Conservation (phyloP, 1,140 invertebrate species). For the Hypsibius dujardini region DNA sequence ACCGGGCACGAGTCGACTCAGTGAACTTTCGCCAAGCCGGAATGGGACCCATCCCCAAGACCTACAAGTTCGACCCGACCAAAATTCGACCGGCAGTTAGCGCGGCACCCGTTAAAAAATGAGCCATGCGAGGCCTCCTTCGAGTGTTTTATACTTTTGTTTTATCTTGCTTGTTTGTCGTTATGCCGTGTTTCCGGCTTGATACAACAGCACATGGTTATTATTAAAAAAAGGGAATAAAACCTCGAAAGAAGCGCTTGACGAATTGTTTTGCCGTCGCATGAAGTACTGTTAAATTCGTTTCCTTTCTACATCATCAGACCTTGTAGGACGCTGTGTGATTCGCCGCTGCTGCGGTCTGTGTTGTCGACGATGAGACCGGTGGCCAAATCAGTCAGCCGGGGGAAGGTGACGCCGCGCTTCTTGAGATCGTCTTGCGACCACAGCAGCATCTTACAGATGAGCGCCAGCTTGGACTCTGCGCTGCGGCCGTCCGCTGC, state of each 20-base stretch:
- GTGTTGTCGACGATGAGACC: constrained; percentile 42
- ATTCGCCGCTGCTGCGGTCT: background rate
- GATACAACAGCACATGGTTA: too few relatives aligned
- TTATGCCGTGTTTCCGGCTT: too few relatives aligned
- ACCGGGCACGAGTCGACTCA: constrained; percentile 53
- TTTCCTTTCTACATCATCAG: too few relatives aligned
- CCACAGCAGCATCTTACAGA: constrained; percentile 82
- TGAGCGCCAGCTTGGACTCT: constrained; percentile 68
- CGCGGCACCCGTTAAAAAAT: background rate
- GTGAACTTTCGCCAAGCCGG: constrained; percentile 62
- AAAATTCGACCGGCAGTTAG: constrained; percentile 26
- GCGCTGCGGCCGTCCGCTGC: constrained; percentile 72
- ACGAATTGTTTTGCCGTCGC: too few relatives aligned
- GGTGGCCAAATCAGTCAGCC: constrained; percentile 68
- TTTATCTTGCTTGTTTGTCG: background rate
- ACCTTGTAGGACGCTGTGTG: too few relatives aligned
- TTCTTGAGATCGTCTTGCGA: constrained; percentile 83
- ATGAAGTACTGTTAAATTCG: too few relatives aligned
- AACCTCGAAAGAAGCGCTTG: too few relatives aligned
- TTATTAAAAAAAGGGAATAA: too few relatives aligned
- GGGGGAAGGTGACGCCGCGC: constrained; percentile 73
- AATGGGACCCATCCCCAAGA: constrained; percentile 61
- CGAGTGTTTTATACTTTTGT: background rate
- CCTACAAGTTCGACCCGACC: constrained; percentile 67
- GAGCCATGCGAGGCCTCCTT: background rate